Conservation (phyloP, 1,140 invertebrate species). For the Lasioglossum albipes region DNA sequence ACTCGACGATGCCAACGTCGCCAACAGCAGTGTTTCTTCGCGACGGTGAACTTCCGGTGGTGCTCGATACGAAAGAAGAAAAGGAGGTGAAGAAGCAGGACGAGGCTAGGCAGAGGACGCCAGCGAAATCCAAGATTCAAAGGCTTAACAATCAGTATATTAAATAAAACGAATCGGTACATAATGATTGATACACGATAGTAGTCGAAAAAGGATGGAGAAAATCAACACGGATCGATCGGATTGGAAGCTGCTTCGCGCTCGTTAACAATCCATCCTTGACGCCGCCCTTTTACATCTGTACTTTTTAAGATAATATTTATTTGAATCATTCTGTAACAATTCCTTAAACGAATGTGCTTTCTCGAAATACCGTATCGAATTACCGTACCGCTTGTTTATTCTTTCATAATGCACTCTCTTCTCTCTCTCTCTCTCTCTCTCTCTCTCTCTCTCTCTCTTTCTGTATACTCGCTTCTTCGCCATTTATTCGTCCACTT, state of each 20-base stretch:
- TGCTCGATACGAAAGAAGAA: conserved; percentile 25
- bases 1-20: conserved; percentile 46
- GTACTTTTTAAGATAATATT: conserved; percentile 38
- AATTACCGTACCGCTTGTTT: conserved; percentile 12
- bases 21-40: conserved; percentile 58
- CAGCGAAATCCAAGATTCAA: conserved; percentile 44
- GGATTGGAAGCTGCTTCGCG: conserved; percentile 19
- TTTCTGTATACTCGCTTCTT: background rate
- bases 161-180: conserved; percentile 45
- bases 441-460: too few species aligned
- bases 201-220: conserved; percentile 19
- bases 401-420: conserved; percentile 18
- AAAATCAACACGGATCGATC: conserved; percentile 22
- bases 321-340: conserved; percentile 48
- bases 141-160: conserved; percentile 52
- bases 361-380: conserved; percentile 22
- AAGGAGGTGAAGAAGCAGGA: conserved; percentile 31
- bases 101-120: background rate
- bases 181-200: conserved; percentile 39
- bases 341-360: conserved; percentile 45
- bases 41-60: conserved; percentile 46
- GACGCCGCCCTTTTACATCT: conserved; percentile 10
- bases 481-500: background rate
- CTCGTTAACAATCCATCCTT: conserved; percentile 30
- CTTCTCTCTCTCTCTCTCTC: too few species aligned